phyloP scores from a whole-genome alignment of 64 coral and sea anemone genomes.

The Pachyseris speciosa region DNA sequence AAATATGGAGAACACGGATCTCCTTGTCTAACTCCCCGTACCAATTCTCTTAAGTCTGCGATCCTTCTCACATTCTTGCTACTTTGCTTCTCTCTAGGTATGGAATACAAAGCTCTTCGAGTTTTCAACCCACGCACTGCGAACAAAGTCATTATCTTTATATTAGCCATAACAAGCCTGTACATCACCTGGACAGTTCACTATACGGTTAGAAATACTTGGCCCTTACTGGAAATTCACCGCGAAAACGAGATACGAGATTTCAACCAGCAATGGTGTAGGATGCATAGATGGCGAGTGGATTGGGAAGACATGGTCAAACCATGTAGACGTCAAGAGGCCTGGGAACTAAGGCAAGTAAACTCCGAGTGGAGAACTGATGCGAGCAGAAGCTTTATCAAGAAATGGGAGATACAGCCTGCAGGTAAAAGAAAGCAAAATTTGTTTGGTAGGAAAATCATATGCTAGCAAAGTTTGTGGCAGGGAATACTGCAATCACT shows the following conservation, averaged over 20 bases:
- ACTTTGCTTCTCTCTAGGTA: too few species aligned
- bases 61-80: too few species aligned
- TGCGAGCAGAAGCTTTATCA: conserved; percentile 69
- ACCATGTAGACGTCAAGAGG: conserved; percentile 46
- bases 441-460: neutral
- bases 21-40: too few species aligned
- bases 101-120: too few species aligned
- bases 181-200: neutral
- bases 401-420: conserved; percentile 52
- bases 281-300: conserved; percentile 76
- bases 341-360: conserved; percentile 63
- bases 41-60: too few species aligned
- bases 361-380: conserved; percentile 52
- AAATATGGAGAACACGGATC: too few species aligned
- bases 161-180: neutral
- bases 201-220: neutral
- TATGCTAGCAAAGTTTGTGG: neutral
- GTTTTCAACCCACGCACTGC: neutral
- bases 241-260: neutral
- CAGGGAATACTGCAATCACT: neutral
- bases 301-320: conserved; percentile 73
- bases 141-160: neutral
- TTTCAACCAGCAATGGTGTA: conserved; percentile 55
- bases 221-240: neutral
- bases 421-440: conserved; percentile 74